These are phyloP conservation scores for Ectemnius lituratus DNA, from an alignment of 2,888 invertebrate genomes.

Conservation along the genomic window DNA sequence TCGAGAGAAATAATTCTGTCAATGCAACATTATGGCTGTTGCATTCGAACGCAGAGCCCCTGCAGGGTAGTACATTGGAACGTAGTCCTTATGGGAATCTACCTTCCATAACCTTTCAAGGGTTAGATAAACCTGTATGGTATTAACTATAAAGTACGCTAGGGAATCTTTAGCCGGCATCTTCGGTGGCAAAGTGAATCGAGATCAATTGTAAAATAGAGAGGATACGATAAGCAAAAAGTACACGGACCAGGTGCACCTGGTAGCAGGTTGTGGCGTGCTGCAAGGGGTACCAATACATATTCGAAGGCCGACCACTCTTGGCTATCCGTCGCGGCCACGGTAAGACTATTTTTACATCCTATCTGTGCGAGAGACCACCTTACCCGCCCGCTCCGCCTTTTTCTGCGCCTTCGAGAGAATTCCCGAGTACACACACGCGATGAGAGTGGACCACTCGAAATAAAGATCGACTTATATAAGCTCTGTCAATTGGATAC, in stretches of 20 bases:
- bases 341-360: constrained; percentile 9
- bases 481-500: neutral
- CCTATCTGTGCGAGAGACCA: neutral
- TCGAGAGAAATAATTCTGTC: too few species aligned
- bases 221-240: too few species aligned
- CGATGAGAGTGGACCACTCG: neutral
- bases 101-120: too few species aligned
- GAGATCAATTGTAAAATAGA: too few species aligned
- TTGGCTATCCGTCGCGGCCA: constrained; percentile 5
- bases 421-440: neutral
- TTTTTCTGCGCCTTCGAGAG: neutral
- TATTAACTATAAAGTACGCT: too few species aligned
- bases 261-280: constrained; percentile 2
- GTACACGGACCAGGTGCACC: neutral
- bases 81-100: too few species aligned
- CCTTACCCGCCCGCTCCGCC: neutral
- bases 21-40: too few species aligned
- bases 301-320: constrained; percentile 40
- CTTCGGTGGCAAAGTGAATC: too few species aligned
- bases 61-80: too few species aligned
- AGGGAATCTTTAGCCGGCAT: too few species aligned
- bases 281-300: constrained; percentile 23
- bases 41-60: too few species aligned
- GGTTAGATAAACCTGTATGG: too few species aligned
- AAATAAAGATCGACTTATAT: constrained; percentile 9